Evolutionary conservation across 2,113 vertebrate genomes (phyloP).

Genomic region (Vireo altiloquus): DNA sequence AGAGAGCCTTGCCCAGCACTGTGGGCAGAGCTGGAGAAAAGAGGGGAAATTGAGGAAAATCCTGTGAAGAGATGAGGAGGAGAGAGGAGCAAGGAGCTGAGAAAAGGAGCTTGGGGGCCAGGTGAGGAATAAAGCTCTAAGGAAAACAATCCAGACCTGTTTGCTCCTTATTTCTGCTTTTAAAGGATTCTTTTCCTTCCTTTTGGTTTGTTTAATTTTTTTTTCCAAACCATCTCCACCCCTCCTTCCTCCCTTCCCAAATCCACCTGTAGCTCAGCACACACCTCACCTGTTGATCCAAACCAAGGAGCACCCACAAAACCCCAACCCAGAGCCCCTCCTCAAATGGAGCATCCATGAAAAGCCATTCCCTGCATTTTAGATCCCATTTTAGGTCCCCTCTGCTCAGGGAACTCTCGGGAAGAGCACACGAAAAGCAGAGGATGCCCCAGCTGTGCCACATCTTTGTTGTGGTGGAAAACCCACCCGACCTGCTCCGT

Average conservation of each 20-base stretch:
- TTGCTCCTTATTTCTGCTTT: conserved; percentile 1
- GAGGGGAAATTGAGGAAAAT: fast-evolving
- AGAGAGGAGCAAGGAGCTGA: background rate
- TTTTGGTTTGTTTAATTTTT: background rate
- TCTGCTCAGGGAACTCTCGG: fast-evolving
- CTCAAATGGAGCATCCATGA: background rate
- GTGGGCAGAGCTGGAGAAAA: background rate
- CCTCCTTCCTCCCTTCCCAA: background rate
- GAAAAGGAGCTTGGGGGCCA: background rate
- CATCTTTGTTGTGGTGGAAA: background rate
- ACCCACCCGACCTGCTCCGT: fast-evolving
- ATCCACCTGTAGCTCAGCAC: background rate
- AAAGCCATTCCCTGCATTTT: background rate
- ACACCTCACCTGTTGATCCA: fast-evolving
- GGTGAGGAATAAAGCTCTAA: conserved; percentile 25
- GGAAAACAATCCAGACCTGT: background rate
- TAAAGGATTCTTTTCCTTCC: conserved; percentile 55
- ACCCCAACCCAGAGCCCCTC: background rate
- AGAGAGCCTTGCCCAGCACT: fast-evolving
- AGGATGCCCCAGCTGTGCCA: background rate
- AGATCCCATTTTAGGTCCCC: background rate
- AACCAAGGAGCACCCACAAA: background rate
- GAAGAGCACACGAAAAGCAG: fast-evolving
- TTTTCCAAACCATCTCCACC: conserved; percentile 69
- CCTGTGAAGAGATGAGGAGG: background rate